phyloP scores from a whole-genome alignment of 2,797 vertebrate genomes.

The Melanotaenia parkinsoni region DNA sequence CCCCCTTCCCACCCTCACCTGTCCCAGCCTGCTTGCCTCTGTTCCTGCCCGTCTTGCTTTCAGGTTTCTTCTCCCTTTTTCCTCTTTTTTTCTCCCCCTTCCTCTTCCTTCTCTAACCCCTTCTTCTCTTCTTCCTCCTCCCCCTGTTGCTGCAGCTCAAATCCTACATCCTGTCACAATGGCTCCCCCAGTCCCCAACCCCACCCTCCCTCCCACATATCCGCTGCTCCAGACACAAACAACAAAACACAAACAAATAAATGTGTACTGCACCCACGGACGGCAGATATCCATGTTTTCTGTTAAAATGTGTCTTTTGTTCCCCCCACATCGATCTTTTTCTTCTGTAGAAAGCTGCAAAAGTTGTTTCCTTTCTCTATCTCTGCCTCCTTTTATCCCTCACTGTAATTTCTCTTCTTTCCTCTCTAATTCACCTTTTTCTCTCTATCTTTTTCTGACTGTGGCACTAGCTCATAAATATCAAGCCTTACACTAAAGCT shows the following conservation, averaged over 20 bases:
- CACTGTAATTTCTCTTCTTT: slow-evolving; percentile 25
- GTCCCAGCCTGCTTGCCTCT: slow-evolving; percentile 84
- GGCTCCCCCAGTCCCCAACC: slow-evolving; percentile 69
- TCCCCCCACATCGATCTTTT: slow-evolving; percentile 45
- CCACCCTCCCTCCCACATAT: slow-evolving; percentile 54
- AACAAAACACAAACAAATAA: slow-evolving; percentile 11
- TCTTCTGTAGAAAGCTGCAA: slow-evolving; percentile 60
- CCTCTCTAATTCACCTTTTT: slow-evolving; percentile 41
- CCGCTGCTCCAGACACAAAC: slow-evolving; percentile 59
- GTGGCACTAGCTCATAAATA: slow-evolving; percentile 56
- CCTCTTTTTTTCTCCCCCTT: slow-evolving; percentile 33
- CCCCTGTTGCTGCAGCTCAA: slow-evolving; percentile 84
- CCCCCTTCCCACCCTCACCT: slow-evolving; percentile 66
- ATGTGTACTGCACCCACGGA: slow-evolving; percentile 38
- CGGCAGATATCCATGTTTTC: slow-evolving; percentile 66
- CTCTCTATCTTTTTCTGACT: slow-evolving; percentile 53
- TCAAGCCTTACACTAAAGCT: slow-evolving; percentile 41
- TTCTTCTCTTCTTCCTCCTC: slow-evolving; percentile 63
- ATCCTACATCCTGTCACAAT: slow-evolving; percentile 85
- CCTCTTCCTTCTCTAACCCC: slow-evolving; percentile 59
- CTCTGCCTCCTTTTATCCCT: slow-evolving; percentile 29
- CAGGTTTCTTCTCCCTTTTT: slow-evolving; percentile 53
- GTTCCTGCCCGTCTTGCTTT: slow-evolving; percentile 79
- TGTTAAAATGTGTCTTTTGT: slow-evolving; percentile 71
- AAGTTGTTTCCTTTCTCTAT: slow-evolving; percentile 52